Evolutionary conservation across 2,113 vertebrate species (phyloP).

Genomic region (Gymnobelideus leadbeateri): DNA sequence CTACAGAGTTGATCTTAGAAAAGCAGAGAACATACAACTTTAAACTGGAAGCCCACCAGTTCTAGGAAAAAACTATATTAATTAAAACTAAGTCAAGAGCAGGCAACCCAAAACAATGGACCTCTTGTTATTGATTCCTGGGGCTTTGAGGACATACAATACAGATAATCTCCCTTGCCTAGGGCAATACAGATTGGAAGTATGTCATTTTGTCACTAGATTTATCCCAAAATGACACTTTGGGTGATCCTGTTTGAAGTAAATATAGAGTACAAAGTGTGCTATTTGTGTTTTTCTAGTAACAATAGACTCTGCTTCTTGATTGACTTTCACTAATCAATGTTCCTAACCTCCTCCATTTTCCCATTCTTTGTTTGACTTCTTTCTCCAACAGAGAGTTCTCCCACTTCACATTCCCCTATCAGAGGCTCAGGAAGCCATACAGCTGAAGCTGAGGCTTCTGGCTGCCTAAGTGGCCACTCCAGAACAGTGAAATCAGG

Average conservation of each 20-base stretch:
- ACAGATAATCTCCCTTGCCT: not conserved
- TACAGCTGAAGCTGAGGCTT: slow-evolving; percentile 48
- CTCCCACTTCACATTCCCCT: slow-evolving; percentile 25
- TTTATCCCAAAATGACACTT: not conserved
- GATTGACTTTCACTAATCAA: not conserved
- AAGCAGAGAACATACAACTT: not conserved
- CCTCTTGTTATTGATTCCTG: not conserved
- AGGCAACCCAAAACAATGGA: not conserved
- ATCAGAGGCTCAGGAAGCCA: slow-evolving; percentile 40
- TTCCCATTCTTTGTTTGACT: slow-evolving; percentile 21
- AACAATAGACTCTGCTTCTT: not conserved
- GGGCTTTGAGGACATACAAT: not conserved
- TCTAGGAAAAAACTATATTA: not conserved
- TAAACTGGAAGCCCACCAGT: not conserved
- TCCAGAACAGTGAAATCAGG: slow-evolving; percentile 13
- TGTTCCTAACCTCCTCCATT: slow-evolving; percentile 8
- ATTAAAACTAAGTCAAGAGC: not conserved
- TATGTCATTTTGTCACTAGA: not conserved
- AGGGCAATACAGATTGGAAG: not conserved
- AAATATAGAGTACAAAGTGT: not conserved
- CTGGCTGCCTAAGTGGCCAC: slow-evolving; percentile 56
- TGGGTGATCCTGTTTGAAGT: not conserved
- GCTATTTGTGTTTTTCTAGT: not conserved
- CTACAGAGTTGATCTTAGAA: not conserved
- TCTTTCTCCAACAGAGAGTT: slow-evolving; percentile 64